phyloP scores from a whole-genome alignment of 2,888 invertebrate genomes.

The Platynereis dumerilii region DNA sequence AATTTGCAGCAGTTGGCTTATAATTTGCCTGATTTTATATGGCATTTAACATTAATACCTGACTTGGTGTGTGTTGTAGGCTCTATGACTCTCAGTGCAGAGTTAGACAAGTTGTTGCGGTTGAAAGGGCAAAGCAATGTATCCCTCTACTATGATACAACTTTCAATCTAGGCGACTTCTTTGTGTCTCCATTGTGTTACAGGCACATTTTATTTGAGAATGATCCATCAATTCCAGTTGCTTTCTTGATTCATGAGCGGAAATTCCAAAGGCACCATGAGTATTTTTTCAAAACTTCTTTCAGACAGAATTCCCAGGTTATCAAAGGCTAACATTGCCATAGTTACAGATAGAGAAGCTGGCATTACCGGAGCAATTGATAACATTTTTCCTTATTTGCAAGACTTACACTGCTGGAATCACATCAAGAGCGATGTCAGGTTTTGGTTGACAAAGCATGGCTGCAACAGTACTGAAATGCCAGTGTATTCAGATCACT shows the following conservation, averaged over 20 bases:
- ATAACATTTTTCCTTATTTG: background rate
- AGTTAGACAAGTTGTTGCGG: no score
- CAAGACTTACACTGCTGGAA: slow-evolving; percentile 8
- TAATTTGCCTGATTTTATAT: no score
- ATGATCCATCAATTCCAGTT: background rate
- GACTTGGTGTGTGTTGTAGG: no score
- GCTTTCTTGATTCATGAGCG: slow-evolving; percentile 6
- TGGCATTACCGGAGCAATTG: background rate
- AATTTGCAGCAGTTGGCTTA: background rate
- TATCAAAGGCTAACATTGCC: background rate
- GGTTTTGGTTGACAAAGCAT: background rate
- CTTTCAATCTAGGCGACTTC: background rate
- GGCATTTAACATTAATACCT: no score
- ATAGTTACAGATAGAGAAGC: slow-evolving; percentile 1
- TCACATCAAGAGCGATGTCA: background rate
- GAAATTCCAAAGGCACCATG: slow-evolving; percentile 6
- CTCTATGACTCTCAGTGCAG: no score
- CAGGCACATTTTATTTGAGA: slow-evolving; percentile 1
- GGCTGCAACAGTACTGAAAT: background rate
- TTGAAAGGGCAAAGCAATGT: no score
- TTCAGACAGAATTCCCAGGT: background rate
- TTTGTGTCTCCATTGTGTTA: background rate
- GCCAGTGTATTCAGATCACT: no score
- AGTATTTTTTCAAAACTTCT: slow-evolving; percentile 5
- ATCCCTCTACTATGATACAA: no score